Evolutionary conservation across 2,888 invertebrate species (phyloP).

Genomic region (Tiliacea citrago): DNA sequence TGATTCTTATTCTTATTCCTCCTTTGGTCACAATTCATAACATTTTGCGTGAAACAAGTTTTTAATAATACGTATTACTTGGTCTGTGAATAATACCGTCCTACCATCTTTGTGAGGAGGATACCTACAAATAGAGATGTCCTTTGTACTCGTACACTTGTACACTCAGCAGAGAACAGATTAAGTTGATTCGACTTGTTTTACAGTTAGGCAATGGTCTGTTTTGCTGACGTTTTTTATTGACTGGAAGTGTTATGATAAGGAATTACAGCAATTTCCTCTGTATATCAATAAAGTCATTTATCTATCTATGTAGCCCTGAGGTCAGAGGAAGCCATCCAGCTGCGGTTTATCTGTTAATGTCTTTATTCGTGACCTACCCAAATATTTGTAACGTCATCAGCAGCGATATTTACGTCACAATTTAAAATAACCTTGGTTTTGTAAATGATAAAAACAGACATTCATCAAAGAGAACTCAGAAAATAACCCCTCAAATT

Average conservation of each 20-base stretch:
- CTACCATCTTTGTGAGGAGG: constrained; percentile 66
- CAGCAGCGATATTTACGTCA: not conserved
- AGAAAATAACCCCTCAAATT: not conserved
- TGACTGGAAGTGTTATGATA: not conserved
- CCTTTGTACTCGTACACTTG: constrained; percentile 67
- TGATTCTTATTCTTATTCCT: not conserved
- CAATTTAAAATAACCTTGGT: not conserved
- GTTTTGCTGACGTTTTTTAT: not conserved
- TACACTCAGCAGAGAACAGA: constrained; percentile 64
- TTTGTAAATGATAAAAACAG: no score
- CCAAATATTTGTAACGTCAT: not conserved
- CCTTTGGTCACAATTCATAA: constrained; percentile 55
- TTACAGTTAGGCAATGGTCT: not conserved
- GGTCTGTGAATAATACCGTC: no score
- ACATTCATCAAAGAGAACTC: not conserved
- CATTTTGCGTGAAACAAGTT: constrained; percentile 61
- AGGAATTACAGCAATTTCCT: not conserved
- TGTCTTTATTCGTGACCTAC: not conserved
- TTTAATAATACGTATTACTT: constrained; percentile 81
- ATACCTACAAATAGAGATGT: constrained; percentile 76
- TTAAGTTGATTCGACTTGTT: constrained; percentile 32
- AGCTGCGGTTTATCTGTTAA: not conserved
- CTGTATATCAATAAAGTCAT: not conserved
- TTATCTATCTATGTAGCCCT: not conserved
- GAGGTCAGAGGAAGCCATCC: not conserved